Conservation (phyloP, 1,140 invertebrate genomes). For the Drosophila aff. region DNA sequence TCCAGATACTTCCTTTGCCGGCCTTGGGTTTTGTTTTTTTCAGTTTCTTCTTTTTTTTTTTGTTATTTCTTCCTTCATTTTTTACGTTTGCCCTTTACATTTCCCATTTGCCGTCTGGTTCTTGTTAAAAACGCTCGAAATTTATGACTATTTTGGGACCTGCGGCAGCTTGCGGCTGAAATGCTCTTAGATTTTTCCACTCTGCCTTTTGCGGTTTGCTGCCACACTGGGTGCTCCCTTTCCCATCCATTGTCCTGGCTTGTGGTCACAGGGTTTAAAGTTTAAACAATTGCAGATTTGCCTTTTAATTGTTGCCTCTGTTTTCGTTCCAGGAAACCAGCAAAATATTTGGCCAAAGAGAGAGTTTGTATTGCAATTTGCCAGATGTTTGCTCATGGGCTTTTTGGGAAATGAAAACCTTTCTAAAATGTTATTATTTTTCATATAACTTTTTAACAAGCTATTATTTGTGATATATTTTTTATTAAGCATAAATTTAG, state of each 20-base stretch:
- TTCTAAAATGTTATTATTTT: neutral
- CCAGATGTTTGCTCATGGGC: neutral
- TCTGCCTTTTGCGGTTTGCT: conserved; percentile 52
- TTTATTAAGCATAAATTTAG: neutral
- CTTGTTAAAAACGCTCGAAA: conserved; percentile 76
- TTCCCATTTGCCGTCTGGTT: conserved; percentile 65
- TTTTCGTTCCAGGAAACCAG: conserved; percentile 1
- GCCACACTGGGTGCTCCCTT: conserved; percentile 21
- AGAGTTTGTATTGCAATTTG: conserved; percentile 13
- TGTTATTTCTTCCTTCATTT: conserved; percentile 8
- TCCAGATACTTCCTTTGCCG: conserved; percentile 38
- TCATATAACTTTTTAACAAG: neutral
- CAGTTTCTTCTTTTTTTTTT: neutral
- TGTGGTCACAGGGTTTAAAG: conserved; percentile 51
- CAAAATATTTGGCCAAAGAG: conserved; percentile 14
- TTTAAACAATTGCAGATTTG: conserved; percentile 54
- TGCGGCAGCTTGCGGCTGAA: conserved; percentile 64
- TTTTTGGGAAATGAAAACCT: neutral
- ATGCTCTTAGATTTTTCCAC: conserved; percentile 62
- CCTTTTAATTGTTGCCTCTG: conserved; percentile 51
- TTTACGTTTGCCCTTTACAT: conserved; percentile 43
- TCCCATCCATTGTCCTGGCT: conserved; percentile 31
- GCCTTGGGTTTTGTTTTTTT: conserved; percentile 1
- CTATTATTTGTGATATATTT: neutral
- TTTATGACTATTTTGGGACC: conserved; percentile 82